Conservation (phyloP, 2,113 vertebrate genomes). For the Periophthalmus modestus region DNA sequence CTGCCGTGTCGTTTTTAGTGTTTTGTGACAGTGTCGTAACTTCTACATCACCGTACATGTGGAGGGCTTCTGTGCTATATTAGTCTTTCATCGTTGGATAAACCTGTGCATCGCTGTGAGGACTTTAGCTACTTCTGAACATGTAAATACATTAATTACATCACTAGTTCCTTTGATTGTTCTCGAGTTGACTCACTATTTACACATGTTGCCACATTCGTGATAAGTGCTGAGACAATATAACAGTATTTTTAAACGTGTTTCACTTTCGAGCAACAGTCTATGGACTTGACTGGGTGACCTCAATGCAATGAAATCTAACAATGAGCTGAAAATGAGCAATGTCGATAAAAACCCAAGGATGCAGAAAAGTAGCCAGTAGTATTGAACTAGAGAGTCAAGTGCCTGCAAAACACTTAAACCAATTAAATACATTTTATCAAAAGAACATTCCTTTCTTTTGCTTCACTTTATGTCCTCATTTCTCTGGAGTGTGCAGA, state of each 20-base stretch:
- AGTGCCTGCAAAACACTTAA: slow-evolving; percentile 62
- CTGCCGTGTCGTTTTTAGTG: neutral
- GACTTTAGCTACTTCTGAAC: slow-evolving; percentile 37
- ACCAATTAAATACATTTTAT: slow-evolving; percentile 69
- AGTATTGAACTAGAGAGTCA: slow-evolving; percentile 71
- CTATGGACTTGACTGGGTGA: slow-evolving; percentile 37
- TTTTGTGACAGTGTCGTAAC: slow-evolving; percentile 20
- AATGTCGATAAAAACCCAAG: slow-evolving; percentile 44
- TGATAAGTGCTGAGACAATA: slow-evolving; percentile 57
- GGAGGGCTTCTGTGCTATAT: slow-evolving; percentile 45
- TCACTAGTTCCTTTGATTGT: slow-evolving; percentile 54
- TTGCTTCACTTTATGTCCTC: slow-evolving; percentile 40
- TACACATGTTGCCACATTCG: slow-evolving; percentile 56
- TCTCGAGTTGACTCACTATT: slow-evolving; percentile 58
- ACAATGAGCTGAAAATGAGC: slow-evolving; percentile 34
- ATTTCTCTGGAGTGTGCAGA: slow-evolving; percentile 37
- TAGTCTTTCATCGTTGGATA: slow-evolving; percentile 33
- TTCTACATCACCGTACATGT: slow-evolving; percentile 11
- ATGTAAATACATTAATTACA: slow-evolving; percentile 73
- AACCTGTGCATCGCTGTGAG: slow-evolving; percentile 44
- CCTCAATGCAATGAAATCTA: slow-evolving; percentile 54
- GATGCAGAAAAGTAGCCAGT: slow-evolving; percentile 67
- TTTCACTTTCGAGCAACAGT: slow-evolving; percentile 42
- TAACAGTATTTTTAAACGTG: slow-evolving; percentile 20
- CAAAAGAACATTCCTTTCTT: slow-evolving; percentile 68